These are phyloP conservation scores for Pristionchus exspectatus DNA, from an alignment of 2,888 invertebrate genomes.

Conservation along the genomic window DNA sequence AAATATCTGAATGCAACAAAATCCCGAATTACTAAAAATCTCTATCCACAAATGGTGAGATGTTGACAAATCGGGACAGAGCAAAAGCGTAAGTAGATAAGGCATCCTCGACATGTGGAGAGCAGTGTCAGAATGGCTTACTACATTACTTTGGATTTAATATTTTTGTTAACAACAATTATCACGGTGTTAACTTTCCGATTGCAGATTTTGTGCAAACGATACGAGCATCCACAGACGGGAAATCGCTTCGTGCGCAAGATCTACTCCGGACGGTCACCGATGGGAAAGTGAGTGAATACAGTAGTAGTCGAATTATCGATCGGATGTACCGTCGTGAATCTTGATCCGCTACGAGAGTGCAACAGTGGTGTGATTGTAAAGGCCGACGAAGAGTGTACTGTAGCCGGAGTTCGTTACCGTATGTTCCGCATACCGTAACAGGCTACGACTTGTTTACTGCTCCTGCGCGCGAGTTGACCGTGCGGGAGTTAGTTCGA, in stretches of 20 bases:
- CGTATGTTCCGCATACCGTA: not conserved
- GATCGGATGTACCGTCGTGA: constrained; percentile 46
- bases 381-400: constrained; percentile 54
- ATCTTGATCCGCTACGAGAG: constrained; percentile 53
- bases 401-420: constrained; percentile 26
- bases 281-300: not conserved
- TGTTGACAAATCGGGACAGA: not conserved
- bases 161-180: not conserved
- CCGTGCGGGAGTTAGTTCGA: constrained; percentile 12
- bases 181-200: not conserved
- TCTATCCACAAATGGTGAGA: not conserved
- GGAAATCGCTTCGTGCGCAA: constrained; percentile 67
- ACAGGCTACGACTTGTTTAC: constrained; percentile 29
- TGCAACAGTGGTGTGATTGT: constrained; percentile 48
- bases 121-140: not conserved
- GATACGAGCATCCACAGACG: constrained; percentile 67
- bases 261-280: constrained; percentile 65
- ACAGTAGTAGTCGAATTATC: not conserved
- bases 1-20: not conserved
- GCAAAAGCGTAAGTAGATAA: not conserved
- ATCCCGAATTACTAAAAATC: not conserved
- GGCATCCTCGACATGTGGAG: not conserved
- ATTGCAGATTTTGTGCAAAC: constrained; percentile 61
- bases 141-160: not conserved
- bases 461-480: not conserved